Evolutionary conservation across 2,888 invertebrate species (phyloP), one percentile per base, ranked within the genome.

Genomic region (Amphipoea lucens): DNA sequence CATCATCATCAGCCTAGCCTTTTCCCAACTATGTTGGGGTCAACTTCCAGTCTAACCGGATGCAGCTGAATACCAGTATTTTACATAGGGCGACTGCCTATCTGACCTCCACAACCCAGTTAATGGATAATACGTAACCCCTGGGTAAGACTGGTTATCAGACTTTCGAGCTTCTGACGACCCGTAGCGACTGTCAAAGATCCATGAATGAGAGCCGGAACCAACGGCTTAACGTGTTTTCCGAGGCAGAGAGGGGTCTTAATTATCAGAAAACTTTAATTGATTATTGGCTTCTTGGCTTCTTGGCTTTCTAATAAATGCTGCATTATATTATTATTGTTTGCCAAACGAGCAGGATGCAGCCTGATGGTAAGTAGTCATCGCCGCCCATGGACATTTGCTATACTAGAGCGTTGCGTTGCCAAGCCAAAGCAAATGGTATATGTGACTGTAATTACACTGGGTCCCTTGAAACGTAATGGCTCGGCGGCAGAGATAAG

Each of bases 231-330:
- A 57, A 48, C 4, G 48, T 14, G 48, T 12, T 14, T 48, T 48
- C 48, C 48, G 14, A 48, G 14, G 0, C 48, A 48, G 4, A 14
- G 12, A 48, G 4, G 12, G 48, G 48, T 48, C 40, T 51, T 54
- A 54, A 70, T 62, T 67, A 74, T 40, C 51, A 54, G 36, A 36
- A 4, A 74, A 36, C 36, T 17, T 54, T 48, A 0, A 12, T 17
- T 77, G n/a, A 66, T 48, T 57, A 40, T 70, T 69, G 60, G 17
- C 6, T 62, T 29, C 17, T 70, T 69, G 60, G 17, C 6, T 62
- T 29, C 17, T 70, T 69, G 60, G 17, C 6, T 62, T 29, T 12
- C 1, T 14, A 12, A 23, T 51, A 48, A 11, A 57, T 29, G 20
- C 7, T 48, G 60, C 9, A 17, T 67, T 17, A 51, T 29, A 9